Base-by-base conservation (phyloP, 2,797 vertebrate genomes). In the Tolypeutes matacus region DNA sequence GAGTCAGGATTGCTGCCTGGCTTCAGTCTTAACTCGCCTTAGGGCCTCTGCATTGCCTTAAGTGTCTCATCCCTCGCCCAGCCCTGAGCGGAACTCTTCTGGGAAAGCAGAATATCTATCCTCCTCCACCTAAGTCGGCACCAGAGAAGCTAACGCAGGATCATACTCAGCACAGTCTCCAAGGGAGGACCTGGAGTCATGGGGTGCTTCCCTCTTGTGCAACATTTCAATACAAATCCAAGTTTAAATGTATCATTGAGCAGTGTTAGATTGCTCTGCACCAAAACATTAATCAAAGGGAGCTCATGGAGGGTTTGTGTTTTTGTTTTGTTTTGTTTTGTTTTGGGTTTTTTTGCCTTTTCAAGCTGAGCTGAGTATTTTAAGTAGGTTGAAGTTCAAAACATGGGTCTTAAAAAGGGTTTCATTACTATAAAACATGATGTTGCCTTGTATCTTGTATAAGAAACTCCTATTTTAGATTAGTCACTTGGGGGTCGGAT, bases 21-120 rank as follows among this genome's bases (percentile, higher is more conserved):
- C 31, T 6, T 6, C 12, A 8, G 21, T 49, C n/a, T 58, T 27
- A 18, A 6, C 21, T 70, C 1, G 0, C 15, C 0, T 0, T 0
- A 18, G 31, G 34, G 21, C 27, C 17, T 29, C 17, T 1, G 0
- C 0, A 3, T 7, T 5, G n/a, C 31, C 36, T 18, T 27, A 36
- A 15, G 34, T 34, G 46, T 23, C 49, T 77, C 17, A 3, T 2
- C 75, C 18, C n/a, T 21, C 2, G 0, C 58, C 78, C 78, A 39
- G 18, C 46, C n/a, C 23, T 21, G 72, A 72, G 73, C 67, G 12
- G 25, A 65, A 72, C 46, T 39, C 23, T 73, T 14, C 91, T 7
- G 1, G 67, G 64, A 67, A 29, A 46, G 53, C 51, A 36, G 14
- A 56, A 34, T 0, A 1, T 12, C 62, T 75, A 13, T 62, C 12